Evolutionary conservation across 2,113 vertebrate species (phyloP), one percentile per base, ranked within the genome.

Genomic region (Cygnus atratus): DNA sequence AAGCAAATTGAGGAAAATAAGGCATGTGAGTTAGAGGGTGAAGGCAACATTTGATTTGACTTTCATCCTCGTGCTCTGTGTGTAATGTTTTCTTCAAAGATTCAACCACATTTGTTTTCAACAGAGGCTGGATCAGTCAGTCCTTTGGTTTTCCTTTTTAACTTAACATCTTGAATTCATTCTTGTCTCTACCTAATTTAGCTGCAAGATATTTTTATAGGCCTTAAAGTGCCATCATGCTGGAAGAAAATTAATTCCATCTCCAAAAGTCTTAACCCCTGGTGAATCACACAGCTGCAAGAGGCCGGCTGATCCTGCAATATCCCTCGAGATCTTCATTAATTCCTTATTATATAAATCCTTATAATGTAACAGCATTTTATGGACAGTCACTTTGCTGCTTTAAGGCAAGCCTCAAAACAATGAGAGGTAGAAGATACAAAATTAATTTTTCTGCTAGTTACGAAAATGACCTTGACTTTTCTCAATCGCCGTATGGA

Each of bases 1-100:
- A 20, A 70, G 61, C 44, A 88, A 84, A 66, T 17, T 67, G 70
- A 87, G 91, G 92, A 88, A 96, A 96, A 93, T 19, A 50, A 93
- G 39, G 62, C 95, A 92, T 55, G 66, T 93, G 94, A 97, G 71
- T 71, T 79, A 61, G 5, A 90, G 44, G 21, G 39, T n/a, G 21
- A 95, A 92, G 70, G 46, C 58, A 33, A 52, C 39, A 7, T 72
- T 54, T 66, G 63, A 89, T 37, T 52, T 58, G 59, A 93, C 63
- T 91, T 83, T 39, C 62, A 63, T 90, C 92, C 92, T 95, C n/a
- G 5, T 91, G 93, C 58, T 93, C 37, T 37, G 6, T 46, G 50
- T 41, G n/a, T 71, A 90, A 95, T 43, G 16, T 52, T 73, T 81
- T 48, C 72, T 91, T 61, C 20, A 70, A 3, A 62, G 31, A 80